Evolutionary conservation across 1,140 invertebrate genomes (phyloP).

Genomic region (Lethocerus indicus): DNA sequence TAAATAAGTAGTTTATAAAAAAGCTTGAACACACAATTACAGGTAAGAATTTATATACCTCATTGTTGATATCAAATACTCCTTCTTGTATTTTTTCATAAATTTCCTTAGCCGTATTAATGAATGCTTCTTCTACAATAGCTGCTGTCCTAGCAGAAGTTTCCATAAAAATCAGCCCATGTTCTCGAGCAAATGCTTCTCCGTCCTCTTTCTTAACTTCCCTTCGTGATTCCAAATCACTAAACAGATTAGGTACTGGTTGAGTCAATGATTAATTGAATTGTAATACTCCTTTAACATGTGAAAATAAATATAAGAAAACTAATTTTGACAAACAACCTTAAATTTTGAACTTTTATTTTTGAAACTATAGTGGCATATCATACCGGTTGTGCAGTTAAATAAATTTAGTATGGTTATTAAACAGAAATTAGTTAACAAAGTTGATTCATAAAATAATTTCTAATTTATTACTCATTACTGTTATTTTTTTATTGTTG

Average conservation of each 20-base stretch:
- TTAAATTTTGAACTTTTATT: background rate
- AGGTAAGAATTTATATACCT: conserved; percentile 40
- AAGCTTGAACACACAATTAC: background rate
- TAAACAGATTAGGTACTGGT: no score
- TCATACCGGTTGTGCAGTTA: no score
- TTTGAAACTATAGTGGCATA: background rate
- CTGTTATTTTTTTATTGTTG: no score
- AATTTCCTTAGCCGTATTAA: conserved; percentile 99
- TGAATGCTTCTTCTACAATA: conserved; percentile 99
- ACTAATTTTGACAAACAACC: no score
- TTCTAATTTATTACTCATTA: no score
- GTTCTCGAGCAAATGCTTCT: conserved; percentile 96
- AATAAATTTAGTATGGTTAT: no score
- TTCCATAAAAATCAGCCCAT: conserved; percentile 99
- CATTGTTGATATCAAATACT: conserved; percentile 99
- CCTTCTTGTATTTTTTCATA: conserved; percentile 99
- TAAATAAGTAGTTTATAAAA: background rate
- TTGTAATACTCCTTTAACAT: no score
- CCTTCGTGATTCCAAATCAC: conserved; percentile 91
- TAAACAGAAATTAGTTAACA: no score
- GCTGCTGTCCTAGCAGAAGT: conserved; percentile 98
- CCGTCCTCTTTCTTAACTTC: conserved; percentile 99
- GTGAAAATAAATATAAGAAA: conserved; percentile 8
- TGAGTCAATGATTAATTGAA: no score
- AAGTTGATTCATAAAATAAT: no score